A percentile compares a stretch with the other conserved stretches of the same genome.
These are phyloP conservation scores for Solea senegalensis DNA, from an alignment of 2,113 vertebrate species.

Conservation along the genomic window DNA sequence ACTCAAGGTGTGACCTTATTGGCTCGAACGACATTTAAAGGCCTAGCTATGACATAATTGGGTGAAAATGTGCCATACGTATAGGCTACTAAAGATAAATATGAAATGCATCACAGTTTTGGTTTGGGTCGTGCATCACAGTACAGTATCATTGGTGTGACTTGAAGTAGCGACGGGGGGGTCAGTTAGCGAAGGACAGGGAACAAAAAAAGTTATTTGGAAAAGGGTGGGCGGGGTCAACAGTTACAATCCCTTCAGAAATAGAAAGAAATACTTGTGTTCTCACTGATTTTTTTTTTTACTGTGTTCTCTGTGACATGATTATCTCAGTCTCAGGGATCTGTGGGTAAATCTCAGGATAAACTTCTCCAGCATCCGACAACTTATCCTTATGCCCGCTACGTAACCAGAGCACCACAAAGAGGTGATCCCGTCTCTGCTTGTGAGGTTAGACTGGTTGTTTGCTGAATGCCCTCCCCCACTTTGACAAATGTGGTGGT, in stretches of 20 bases:
- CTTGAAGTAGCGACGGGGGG: background rate
- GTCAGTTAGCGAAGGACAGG: background rate
- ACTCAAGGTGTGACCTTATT: background rate
- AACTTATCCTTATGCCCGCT: too few relatives aligned
- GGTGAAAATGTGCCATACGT: background rate
- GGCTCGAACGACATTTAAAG: slow-evolving; percentile 1
- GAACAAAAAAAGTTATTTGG: background rate
- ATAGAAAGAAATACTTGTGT: too few relatives aligned
- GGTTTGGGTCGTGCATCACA: background rate
- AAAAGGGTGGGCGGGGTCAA: background rate
- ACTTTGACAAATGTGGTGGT: too few relatives aligned
- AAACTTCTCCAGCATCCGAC: too few relatives aligned
- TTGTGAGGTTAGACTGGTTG: too few relatives aligned
- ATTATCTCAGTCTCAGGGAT: too few relatives aligned
- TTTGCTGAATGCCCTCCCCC: too few relatives aligned
- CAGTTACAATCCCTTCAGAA: background rate
- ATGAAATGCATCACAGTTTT: background rate
- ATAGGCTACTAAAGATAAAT: background rate
- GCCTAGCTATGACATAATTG: background rate
- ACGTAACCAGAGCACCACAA: too few relatives aligned
- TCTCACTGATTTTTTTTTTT: too few relatives aligned
- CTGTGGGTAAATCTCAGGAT: too few relatives aligned
- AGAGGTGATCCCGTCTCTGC: too few relatives aligned
- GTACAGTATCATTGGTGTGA: background rate
- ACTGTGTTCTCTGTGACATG: too few relatives aligned